Evolutionary conservation across 2,113 vertebrate genomes (phyloP).

Genomic region (Cyprinodon variegatus): DNA sequence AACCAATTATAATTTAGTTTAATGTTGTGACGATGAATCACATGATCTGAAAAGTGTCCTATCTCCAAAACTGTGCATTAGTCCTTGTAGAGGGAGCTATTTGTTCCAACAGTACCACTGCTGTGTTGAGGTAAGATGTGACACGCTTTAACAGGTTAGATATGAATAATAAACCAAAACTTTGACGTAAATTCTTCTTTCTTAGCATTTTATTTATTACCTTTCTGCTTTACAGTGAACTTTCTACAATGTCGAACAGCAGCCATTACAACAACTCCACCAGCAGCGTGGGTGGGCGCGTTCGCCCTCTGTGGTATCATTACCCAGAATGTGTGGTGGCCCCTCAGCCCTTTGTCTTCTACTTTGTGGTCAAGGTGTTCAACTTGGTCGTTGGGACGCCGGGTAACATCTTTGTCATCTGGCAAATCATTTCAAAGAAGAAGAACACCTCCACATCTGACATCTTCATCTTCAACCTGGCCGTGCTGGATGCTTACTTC

Average conservation of each 20-base stretch:
- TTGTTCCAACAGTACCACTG: not conserved
- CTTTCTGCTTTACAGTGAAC: not conserved
- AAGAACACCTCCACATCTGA: slow-evolving; percentile 71
- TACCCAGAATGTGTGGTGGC: slow-evolving; percentile 49
- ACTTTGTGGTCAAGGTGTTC: slow-evolving; percentile 74
- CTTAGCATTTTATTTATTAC: not conserved
- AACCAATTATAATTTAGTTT: slow-evolving; percentile 32
- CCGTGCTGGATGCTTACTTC: slow-evolving; percentile 75
- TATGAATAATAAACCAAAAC: not conserved
- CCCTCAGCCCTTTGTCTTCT: slow-evolving; percentile 76
- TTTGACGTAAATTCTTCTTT: not conserved
- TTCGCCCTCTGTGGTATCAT: slow-evolving; percentile 69
- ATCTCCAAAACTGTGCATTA: not conserved
- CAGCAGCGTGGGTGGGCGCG: not conserved
- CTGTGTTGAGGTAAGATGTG: slow-evolving; percentile 7
- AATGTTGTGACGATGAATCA: not conserved
- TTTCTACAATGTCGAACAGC: slow-evolving; percentile 47
- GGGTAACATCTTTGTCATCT: slow-evolving; percentile 75
- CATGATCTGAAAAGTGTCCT: slow-evolving; percentile 9
- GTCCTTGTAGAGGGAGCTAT: slow-evolving; percentile 10
- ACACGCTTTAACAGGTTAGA: not conserved
- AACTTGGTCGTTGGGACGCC: slow-evolving; percentile 75
- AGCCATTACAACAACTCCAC: slow-evolving; percentile 36
- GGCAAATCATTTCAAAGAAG: slow-evolving; percentile 68
- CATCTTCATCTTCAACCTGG: slow-evolving; percentile 78